These are phyloP conservation scores for Drosophila longiperda DNA, from an alignment of 2,888 invertebrate genomes.

Conservation along the genomic window DNA sequence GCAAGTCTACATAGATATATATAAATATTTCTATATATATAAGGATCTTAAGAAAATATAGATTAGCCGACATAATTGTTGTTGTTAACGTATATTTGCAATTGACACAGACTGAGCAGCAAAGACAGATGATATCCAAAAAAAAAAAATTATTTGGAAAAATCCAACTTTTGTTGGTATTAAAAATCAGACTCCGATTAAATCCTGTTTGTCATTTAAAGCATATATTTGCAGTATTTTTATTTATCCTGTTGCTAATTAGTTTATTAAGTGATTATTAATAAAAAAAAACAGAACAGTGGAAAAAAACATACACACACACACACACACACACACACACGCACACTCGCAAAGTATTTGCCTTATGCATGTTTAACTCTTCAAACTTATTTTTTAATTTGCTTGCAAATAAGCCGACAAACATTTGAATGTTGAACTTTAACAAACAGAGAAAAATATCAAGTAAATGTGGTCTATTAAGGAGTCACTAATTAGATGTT, in stretches of 20 bases:
- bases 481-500: no score
- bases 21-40: background rate
- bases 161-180: background rate
- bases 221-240: background rate
- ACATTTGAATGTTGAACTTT: conserved; percentile 2
- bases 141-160: no score
- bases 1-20: conserved; percentile 4
- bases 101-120: conserved; percentile 30
- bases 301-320: background rate
- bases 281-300: no score
- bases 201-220: background rate
- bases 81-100: conserved; percentile 1
- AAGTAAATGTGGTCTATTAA: background rate
- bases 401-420: conserved; percentile 57
- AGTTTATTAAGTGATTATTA: conserved; percentile 1
- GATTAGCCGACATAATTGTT: no score
- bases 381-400: conserved; percentile 58
- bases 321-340: background rate
- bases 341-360: background rate
- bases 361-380: conserved; percentile 56
- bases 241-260: background rate
- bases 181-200: background rate
- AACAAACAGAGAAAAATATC: background rate
- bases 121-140: background rate
- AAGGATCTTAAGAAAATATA: background rate